Evolutionary conservation across 2,113 vertebrate species (phyloP), one percentile per base, ranked within the genome.

Genomic region (Neolamprologus ventralis): DNA sequence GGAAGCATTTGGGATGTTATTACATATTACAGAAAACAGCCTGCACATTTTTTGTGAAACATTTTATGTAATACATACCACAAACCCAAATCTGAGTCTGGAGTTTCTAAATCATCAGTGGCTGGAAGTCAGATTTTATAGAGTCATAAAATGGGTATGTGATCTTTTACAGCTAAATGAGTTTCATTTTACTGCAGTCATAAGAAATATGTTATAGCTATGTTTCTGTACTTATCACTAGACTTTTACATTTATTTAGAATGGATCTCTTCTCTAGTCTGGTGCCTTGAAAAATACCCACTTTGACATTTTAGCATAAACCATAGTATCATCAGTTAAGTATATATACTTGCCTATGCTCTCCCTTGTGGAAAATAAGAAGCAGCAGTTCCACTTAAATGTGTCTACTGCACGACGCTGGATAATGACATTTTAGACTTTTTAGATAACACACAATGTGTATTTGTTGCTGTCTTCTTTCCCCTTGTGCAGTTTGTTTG

Each of bases 101-200:
- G 7, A 81, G 68, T 63, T 47, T 33, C 40, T 81, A 57, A 47
- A 75, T 78, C 26, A 19, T 80, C 71, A 37, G 4, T 49, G 47
- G 63, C 85, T 68, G 45, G 68, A n/a, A 88, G 40, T 7, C 23
- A 13, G 85, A 51, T 80, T 88, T 85, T 75, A 87, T 86, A 33
- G 80, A 88, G 33, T 82, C 81, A 33, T 91, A 88, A 90, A 90
- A 79, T 3, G 13, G 10, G 78, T 35, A 81, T 26, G 33, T 49
- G 73, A 55, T 87, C 81, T 82, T 87, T 87, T 53, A 87, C 65
- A 75, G 58, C 84, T 51, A 87, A 85, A 90, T 47, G 19, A 85
- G 82, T 42, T 89, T 80, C 5, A 79, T 82, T 90, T 91, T 84
- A 92, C 80, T 51, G 81, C 45, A 53, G 83, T 75, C 68, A 51